Base-by-base conservation (phyloP, 1,140 invertebrate genomes). In the Helicoverpa zea region DNA sequence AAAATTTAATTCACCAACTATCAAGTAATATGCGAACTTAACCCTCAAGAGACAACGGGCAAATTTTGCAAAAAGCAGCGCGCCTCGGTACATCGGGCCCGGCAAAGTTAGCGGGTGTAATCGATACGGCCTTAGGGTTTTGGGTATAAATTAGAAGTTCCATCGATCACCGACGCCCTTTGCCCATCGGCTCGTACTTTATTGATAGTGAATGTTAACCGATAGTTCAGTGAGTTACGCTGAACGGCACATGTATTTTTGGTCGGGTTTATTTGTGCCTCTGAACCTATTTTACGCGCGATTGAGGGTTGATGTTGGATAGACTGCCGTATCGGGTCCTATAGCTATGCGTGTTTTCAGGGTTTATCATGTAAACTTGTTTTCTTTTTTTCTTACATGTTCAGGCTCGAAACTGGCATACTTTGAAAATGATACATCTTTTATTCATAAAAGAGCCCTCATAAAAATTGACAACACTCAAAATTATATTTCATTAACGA, bases 91-190 rank as follows among this genome's bases (percentile, higher is more conserved):
- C 81, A 81, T 75, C 70, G 81, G 81, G 83, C 84, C 86, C 61
- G 70, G 81, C 84, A 82, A 93, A 92, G 85, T 92, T 93, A 83
- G 85, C 77, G 72, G 82, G 75, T 85, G 91, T 94, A 94, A 94
- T 90, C 90, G 92, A 94, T 94, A 92, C 90, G 92, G 88, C 92
- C 92, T 93, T 85, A 93, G 92, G 92, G 92, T 88, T 90, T 94
- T 93, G 89, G 86, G 83, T 90, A 91, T 91, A 91, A 94, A 94
- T 94, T 94, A 94, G 91, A 89, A 93, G 88, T 92, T 86, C 92
- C 92, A 94, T 94, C 92, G 88, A 94, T 94, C 92, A 94, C 91
- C 66, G 84, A 64, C 87, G 90, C 91, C 91, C 92, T 93, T 91
- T 91, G 91, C 92, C 91, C 91, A 94, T 81, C 88, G 87, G 90